Base-by-base conservation (phyloP, 2,888 invertebrate species). In the Phragmatobia fuliginosa region DNA sequence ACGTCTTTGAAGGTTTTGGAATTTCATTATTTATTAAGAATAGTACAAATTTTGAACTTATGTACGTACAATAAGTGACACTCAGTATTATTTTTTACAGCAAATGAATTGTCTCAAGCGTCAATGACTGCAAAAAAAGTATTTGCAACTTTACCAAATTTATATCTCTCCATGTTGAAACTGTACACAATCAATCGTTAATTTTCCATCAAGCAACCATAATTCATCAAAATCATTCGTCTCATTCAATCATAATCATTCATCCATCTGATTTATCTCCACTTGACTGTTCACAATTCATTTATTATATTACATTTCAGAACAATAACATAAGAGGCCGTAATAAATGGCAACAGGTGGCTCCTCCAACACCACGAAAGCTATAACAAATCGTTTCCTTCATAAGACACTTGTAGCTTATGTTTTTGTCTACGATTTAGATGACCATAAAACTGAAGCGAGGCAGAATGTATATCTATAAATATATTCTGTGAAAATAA, bases 321-420 rank as follows among this genome's bases (percentile, higher is more conserved):
- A 56, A 56, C 56, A 56, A 56, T 28, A 56, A 28, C 36, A 28
- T 56, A 56, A n/a, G 16, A 56, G 6, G 16, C 4, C 14, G 45
- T 64, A 68, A 60, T 64, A 68, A 61, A 60, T 36, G 59, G 64
- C 63, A 68, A 68, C 68, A 64, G 64, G 68, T 64, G 68, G 68
- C 45, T 31, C 36, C 41, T 63, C 28, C 41, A 58, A 25, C 52
- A 52, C 31, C 32, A 56, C 62, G 45, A 68, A 45, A 25, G 63
- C 38, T 58, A 41, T 45, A 68, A 68, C 68, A 68, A 68, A 58
- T n/a, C 58, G 25, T 56, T 56, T 56, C 5, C 28, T 56, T 28
- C 56, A 16, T 28, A 56, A 28, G 28, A 56, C 56, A 28, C 56
- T 56, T 56, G 7, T 56, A 16, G 56, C 14, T 56, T 28, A 56